A percentile compares a stretch with the other conserved stretches of the same genome.
Conservation (phyloP, 2,797 vertebrate genomes). For the Microchirus variegatus region DNA sequence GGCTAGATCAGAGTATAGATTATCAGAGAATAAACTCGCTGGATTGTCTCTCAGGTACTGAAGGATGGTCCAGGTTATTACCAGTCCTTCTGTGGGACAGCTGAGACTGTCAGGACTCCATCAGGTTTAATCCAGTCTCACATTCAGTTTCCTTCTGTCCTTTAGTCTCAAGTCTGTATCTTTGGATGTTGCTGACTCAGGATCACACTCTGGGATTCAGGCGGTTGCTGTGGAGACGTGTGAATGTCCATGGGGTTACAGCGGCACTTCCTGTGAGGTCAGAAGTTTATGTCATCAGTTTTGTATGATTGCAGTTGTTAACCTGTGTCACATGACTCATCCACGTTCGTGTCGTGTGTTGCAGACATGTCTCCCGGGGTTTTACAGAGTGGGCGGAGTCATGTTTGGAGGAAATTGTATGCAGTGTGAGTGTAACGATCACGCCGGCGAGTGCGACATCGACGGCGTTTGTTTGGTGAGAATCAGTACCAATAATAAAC, state of each 20-base stretch:
- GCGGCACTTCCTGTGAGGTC: constrained; percentile 95
- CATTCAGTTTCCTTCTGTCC: not conserved
- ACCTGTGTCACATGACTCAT: not conserved
- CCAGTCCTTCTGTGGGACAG: too few species aligned
- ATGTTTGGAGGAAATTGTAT: constrained; percentile 94
- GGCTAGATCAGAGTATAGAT: too few species aligned
- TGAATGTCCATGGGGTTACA: constrained; percentile 93
- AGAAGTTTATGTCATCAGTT: constrained; percentile 10
- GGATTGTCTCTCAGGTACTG: too few species aligned
- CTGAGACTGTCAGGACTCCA: not conserved
- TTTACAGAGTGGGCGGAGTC: constrained; percentile 90
- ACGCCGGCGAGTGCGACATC: constrained; percentile 85
- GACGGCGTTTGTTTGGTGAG: constrained; percentile 89
- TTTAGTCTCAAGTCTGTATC: constrained; percentile 85
- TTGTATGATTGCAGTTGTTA: not conserved
- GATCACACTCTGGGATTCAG: constrained; percentile 69
- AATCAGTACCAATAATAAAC: constrained; percentile 14
- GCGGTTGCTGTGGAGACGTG: constrained; percentile 87
- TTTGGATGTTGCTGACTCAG: constrained; percentile 83
- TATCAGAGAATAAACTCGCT: too few species aligned
- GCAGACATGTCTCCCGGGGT: constrained; percentile 88
- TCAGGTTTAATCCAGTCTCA: not conserved
- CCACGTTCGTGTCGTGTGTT: constrained; percentile 1
- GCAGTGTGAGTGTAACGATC: constrained; percentile 90
- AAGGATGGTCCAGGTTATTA: too few species aligned